These are phyloP conservation scores for Frankliniella fusca DNA, from an alignment of 2,888 invertebrate genomes.

Conservation along the genomic window DNA sequence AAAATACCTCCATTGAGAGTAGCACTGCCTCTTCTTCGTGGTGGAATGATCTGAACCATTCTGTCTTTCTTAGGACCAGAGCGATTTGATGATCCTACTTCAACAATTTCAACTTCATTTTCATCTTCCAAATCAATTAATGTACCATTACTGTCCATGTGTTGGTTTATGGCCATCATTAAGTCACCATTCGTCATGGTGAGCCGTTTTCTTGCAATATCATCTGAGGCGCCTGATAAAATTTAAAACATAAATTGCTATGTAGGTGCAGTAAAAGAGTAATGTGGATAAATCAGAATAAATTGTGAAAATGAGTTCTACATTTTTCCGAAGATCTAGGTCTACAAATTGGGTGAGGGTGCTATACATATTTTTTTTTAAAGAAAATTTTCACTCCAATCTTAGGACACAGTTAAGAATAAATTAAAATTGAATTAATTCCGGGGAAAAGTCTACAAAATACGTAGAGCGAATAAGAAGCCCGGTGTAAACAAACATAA, in stretches of 20 bases:
- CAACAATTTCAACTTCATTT: neutral
- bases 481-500: constrained; percentile 13
- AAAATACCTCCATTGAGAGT: neutral
- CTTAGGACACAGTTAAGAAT: neutral
- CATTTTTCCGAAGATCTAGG: neutral
- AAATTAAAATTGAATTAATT: neutral
- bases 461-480: neutral
- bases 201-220: neutral
- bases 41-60: neutral
- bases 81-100: neutral
- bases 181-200: neutral
- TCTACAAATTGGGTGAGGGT: neutral
- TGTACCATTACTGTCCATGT: neutral
- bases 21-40: neutral
- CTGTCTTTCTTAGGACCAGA: neutral
- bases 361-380: neutral
- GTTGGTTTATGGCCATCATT: constrained; percentile 14
- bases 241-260: neutral
- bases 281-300: too few relatives aligned
- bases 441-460: too few relatives aligned
- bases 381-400: neutral
- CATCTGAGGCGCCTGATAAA: neutral
- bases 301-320: neutral
- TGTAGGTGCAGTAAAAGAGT: neutral
- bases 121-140: neutral